Evolutionary conservation across 2,797 vertebrate species (phyloP).

Genomic region (Malacoraja senta): DNA sequence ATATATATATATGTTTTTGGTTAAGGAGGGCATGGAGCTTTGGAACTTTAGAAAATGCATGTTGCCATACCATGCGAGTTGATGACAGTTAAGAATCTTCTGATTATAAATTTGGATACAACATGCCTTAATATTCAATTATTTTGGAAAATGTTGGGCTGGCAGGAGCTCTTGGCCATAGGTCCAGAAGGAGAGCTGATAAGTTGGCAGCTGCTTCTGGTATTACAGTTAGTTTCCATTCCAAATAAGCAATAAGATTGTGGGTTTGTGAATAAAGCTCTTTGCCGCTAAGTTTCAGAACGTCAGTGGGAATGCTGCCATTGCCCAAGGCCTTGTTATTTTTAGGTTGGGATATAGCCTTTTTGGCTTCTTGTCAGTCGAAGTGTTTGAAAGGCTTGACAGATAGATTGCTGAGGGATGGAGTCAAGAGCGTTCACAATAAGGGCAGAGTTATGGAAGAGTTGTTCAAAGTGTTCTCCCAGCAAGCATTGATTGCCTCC

Average conservation of each 20-base stretch:
- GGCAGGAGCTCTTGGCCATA: not conserved
- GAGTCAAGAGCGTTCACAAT: too few relatives aligned
- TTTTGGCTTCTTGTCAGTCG: too few relatives aligned
- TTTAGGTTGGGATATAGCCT: too few relatives aligned
- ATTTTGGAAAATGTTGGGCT: not conserved
- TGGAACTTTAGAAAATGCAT: not conserved
- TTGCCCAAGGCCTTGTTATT: too few relatives aligned
- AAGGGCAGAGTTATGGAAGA: too few relatives aligned
- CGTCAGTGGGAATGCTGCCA: too few relatives aligned
- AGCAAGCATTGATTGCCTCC: too few relatives aligned
- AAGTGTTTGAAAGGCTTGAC: too few relatives aligned
- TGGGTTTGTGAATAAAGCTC: too few relatives aligned
- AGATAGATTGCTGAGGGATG: too few relatives aligned
- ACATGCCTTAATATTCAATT: not conserved
- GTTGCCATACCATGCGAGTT: not conserved
- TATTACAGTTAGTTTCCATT: not conserved
- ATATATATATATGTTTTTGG: not conserved
- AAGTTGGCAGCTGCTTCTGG: not conserved
- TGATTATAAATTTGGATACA: not conserved
- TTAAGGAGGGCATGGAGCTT: not conserved
- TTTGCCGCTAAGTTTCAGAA: too few relatives aligned
- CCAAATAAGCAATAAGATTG: not conserved
- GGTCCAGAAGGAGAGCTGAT: not conserved
- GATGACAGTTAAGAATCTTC: not conserved
- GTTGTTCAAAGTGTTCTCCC: too few relatives aligned